Conservation (phyloP, 1,140 invertebrate species). For the Scylla paramamosain region DNA sequence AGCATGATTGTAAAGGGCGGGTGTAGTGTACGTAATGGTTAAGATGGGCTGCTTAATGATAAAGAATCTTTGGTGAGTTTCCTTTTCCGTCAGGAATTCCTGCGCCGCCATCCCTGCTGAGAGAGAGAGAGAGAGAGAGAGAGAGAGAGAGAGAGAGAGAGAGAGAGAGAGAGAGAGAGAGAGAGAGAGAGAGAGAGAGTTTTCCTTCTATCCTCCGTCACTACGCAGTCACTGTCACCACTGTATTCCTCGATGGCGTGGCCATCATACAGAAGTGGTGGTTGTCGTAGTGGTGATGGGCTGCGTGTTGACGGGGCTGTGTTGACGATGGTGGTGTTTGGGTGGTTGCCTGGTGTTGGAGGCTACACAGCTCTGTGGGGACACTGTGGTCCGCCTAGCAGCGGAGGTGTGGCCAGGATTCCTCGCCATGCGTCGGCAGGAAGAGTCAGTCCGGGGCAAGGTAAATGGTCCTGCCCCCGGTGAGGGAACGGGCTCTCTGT, state of each 20-base stretch:
- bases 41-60: no score
- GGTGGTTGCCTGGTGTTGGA: background rate
- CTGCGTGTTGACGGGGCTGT: background rate
- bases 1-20: no score
- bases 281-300: background rate
- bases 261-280: background rate
- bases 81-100: background rate
- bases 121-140: background rate
- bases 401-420: constrained; percentile 12
- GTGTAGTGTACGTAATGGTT: no score
- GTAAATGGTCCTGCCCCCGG: constrained; percentile 44
- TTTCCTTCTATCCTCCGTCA: background rate
- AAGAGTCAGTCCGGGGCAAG: background rate
- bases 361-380: background rate
- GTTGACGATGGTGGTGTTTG: background rate
- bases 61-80: background rate
- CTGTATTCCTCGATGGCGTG: background rate
- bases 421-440: constrained; percentile 41
- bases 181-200: background rate
- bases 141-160: background rate
- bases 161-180: background rate
- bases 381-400: background rate
- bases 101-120: background rate
- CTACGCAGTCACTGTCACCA: background rate
- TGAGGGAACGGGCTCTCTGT: background rate